Percentiles rank a stretch among this genome's conserved stretches.
phyloP scores from a whole-genome alignment of 2,888 invertebrate genomes.

The Unio delphinus region DNA sequence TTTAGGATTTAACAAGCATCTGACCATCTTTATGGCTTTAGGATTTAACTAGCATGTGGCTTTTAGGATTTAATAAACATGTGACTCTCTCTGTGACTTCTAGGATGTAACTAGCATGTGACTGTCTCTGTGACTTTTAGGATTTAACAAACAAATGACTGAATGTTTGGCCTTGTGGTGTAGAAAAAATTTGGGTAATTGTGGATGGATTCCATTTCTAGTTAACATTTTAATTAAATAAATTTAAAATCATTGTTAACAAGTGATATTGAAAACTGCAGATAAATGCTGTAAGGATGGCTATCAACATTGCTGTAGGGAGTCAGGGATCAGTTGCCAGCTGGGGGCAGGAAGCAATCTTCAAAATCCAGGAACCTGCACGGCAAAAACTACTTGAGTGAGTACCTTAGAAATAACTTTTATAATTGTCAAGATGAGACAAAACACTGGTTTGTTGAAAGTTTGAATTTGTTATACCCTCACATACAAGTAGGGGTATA shows the following conservation, averaged over 20 bases:
- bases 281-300: constrained; percentile 67
- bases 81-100: too few relatives aligned
- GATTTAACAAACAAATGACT: too few relatives aligned
- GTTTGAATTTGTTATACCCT: too few relatives aligned
- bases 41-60: too few relatives aligned
- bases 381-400: constrained; percentile 61
- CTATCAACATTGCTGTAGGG: constrained; percentile 66
- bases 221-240: constrained; percentile 1
- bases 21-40: too few relatives aligned
- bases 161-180: too few relatives aligned
- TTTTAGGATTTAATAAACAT: too few relatives aligned
- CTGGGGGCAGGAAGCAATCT: constrained; percentile 65
- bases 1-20: too few relatives aligned
- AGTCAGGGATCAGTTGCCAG: constrained; percentile 49
- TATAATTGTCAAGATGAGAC: background rate
- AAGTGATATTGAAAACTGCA: constrained; percentile 25
- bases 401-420: constrained; percentile 20
- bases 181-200: background rate
- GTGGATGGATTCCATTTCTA: background rate
- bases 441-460: too few relatives aligned
- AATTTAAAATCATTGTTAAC: background rate
- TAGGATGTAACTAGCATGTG: too few relatives aligned
- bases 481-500: too few relatives aligned
- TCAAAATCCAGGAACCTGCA: constrained; percentile 60
- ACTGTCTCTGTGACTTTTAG: too few relatives aligned